Base-by-base conservation (phyloP, 2,797 vertebrate species). In the Tadarida brasiliensis region DNA sequence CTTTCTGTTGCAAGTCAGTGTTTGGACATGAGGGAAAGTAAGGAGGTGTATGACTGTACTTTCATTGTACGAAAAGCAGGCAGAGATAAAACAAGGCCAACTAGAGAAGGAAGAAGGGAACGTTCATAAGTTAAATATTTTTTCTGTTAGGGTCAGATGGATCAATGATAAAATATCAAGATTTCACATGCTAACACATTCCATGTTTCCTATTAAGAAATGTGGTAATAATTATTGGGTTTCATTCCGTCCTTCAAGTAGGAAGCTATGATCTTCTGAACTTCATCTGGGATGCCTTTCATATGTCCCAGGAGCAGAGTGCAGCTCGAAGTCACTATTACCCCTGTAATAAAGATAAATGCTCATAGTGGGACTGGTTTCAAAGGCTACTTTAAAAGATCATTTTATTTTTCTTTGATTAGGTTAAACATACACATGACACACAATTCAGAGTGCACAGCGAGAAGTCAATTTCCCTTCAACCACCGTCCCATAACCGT, bases 191-290 rank as follows among this genome's bases (percentile, higher is more conserved):
- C 61, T 67, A 87, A 77, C 26, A 49, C 26, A 65, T 77, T 67
- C 15, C 77, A 49, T 68, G 51, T 87, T 93, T 96, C 12, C 77
- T 90, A 26, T 73, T 82, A 92, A 74, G 77, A 89, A 83, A 94
- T 70, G 44, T 65, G 61, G 7, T 47, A 71, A 26, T 61, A 51
- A 49, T 84, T 82, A 33, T 22, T 94, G 76, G n/a, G 56, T 24
- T 81, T 56, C 47, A 84, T 92, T 93, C 14, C 35, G 84, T 73
- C 33, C 77, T 93, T 91, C 35, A 63, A 33, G 54, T 22, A 35
- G 70, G 20, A 84, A 54, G 14, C 24, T 19, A 9, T n/a, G 12
- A 57, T 80, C 57, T 86, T 49, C 47, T 82, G 17, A 10, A 39
- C 17, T 68, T 93, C 14, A 16, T 30, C n/a, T 15, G 49, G n/a